phyloP scores from a whole-genome alignment of 2,888 invertebrate genomes.

The Luperina testacea region DNA sequence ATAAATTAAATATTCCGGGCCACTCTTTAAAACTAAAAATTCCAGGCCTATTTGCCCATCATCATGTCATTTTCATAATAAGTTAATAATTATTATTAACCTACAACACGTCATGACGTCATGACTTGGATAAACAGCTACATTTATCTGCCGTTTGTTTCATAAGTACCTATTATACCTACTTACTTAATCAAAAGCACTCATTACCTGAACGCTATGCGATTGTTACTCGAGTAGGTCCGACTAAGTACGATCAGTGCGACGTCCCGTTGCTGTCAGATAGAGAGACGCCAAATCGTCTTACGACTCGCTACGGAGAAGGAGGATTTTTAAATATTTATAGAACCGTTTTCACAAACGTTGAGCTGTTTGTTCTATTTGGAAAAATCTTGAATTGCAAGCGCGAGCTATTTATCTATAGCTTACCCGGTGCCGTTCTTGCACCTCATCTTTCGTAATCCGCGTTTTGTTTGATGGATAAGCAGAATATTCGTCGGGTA shows the following conservation, averaged over 20 bases:
- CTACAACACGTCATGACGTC: neutral
- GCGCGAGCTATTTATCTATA: constrained; percentile 49
- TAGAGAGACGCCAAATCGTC: constrained; percentile 69
- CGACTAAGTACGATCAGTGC: constrained; percentile 26
- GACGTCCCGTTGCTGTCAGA: constrained; percentile 39
- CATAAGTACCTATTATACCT: neutral
- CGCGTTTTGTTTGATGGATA: constrained; percentile 19
- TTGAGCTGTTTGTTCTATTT: constrained; percentile 70
- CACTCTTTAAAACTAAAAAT: constrained; percentile 7
- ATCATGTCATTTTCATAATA: neutral
- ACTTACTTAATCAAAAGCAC: constrained; percentile 17
- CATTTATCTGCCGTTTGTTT: constrained; percentile 12
- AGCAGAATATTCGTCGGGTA: constrained; percentile 7
- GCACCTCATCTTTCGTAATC: constrained; percentile 39
- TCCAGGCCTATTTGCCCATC: neutral
- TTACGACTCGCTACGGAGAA: constrained; percentile 64
- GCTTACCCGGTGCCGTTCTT: constrained; percentile 22
- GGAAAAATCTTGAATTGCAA: constrained; percentile 69
- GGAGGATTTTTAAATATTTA: constrained; percentile 77
- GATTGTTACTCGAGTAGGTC: constrained; percentile 33
- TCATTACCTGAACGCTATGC: constrained; percentile 36
- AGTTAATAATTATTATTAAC: neutral
- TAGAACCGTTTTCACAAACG: constrained; percentile 72
- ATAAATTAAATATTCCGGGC: constrained; percentile 22
- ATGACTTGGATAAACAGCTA: neutral